phyloP scores from a whole-genome alignment of 2,888 invertebrate species.

The Galeopsomyia nigrocyanea region DNA sequence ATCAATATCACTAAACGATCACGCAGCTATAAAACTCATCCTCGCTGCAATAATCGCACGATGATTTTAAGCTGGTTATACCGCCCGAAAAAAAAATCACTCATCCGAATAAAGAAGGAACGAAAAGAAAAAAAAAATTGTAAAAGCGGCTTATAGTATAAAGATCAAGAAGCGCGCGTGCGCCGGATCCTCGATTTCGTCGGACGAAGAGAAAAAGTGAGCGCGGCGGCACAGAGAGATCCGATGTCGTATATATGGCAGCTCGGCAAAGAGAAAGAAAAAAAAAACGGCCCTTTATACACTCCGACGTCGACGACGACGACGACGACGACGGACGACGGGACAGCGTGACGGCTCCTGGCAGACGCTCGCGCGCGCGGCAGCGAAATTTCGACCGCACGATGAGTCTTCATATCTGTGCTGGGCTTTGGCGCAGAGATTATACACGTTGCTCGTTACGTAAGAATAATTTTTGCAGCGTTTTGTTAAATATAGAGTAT shows the following conservation, averaged over 20 bases:
- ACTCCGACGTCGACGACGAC: not conserved
- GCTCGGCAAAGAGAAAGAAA: not conserved
- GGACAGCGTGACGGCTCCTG: constrained; percentile 69
- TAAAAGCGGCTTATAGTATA: not conserved
- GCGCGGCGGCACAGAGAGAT: not conserved
- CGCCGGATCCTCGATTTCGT: constrained; percentile 23
- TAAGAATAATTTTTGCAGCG: no score
- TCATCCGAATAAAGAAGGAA: constrained; percentile 13
- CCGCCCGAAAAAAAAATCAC: constrained; percentile 20
- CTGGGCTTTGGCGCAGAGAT: no score
- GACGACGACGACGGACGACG: constrained; percentile 56
- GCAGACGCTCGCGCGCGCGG: constrained; percentile 56
- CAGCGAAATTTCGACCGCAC: no score
- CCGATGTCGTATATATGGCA: constrained; percentile 1
- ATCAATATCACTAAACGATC: no score
- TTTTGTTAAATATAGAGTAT: no score
- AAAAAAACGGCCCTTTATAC: constrained; percentile 10
- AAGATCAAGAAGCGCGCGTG: no score
- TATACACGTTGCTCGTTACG: no score
- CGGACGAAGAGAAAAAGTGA: constrained; percentile 9
- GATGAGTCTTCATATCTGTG: no score
- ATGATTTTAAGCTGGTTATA: no score
- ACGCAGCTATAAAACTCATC: no score
- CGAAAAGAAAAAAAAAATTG: not conserved
- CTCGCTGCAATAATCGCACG: no score